Evolutionary conservation across 1,140 invertebrate genomes (phyloP), one percentile per base, ranked within the genome.

Genomic region (Megathymus violae): DNA sequence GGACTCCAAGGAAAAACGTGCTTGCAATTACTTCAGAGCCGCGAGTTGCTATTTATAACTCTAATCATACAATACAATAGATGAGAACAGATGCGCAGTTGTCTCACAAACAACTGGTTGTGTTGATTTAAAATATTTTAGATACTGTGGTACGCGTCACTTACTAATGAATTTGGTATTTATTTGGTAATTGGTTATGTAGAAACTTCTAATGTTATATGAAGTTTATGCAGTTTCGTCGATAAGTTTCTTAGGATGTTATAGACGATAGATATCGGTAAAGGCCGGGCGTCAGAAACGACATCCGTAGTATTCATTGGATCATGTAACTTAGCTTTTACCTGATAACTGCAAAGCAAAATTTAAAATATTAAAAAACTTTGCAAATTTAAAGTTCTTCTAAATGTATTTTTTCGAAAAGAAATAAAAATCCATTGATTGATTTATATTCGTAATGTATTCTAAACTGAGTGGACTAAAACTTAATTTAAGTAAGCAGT

Each of bases 71-170:
- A 58, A 58, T 16, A 48, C 67, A 69, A 64, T 67, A 59, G 61
- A 71, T 71, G 64, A 48, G 44, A 66, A 66, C 47, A 67, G 64
- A 62, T 65, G 64, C 58, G 64, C 69, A 71, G 64, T 58, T 46
- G 58, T 67, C 58, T 71, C 64, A 67, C 41, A 50, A 69, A 56
- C 52, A 22, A 58, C 52, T 31, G 43, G 16, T 46, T 16, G 16
- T 46, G 43, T 22, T 19, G 14, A 43, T 6, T 43, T 43, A 6
- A 31, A 31, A 9, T 31, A 31, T 4, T 31, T 7, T 9, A 31
- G 7, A 22, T n/a, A n/a, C n/a, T n/a, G n/a, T 22, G 19, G 27
- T 31, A 43, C 40, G 40, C 40, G 16, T 15, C 14, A 43, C 27
- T 1, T 31, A 31, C 27, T 31, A 1, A 31, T 9, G 1, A 22